These are phyloP conservation scores for Cabera pusaria DNA, from an alignment of 2,888 invertebrate genomes.

Conservation along the genomic window DNA sequence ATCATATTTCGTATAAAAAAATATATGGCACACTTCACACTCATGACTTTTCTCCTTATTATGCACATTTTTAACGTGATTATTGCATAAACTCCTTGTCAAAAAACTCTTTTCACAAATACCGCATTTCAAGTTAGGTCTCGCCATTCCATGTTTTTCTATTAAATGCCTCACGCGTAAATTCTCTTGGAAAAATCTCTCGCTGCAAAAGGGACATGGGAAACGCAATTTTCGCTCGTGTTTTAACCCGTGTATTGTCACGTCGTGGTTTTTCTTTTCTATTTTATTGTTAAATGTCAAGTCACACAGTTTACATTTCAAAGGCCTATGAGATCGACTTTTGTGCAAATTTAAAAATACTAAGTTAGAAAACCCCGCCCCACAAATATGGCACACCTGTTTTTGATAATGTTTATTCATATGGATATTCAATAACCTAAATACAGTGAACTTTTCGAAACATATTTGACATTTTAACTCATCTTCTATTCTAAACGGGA, in stretches of 20 bases:
- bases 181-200: slow-evolving; percentile 61
- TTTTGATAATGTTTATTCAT: slow-evolving; percentile 70
- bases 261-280: slow-evolving; percentile 40
- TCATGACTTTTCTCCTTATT: slow-evolving; percentile 64
- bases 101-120: slow-evolving; percentile 61
- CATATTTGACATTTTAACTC: slow-evolving; percentile 63
- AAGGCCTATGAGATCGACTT: slow-evolving; percentile 49
- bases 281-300: slow-evolving; percentile 41
- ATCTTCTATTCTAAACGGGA: slow-evolving; percentile 61
- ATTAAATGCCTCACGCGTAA: slow-evolving; percentile 50
- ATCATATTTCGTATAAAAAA: slow-evolving; percentile 68
- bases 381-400: slow-evolving; percentile 68
- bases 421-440: slow-evolving; percentile 64
- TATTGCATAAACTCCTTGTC: slow-evolving; percentile 62
- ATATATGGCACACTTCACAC: slow-evolving; percentile 61
- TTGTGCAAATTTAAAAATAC: slow-evolving; percentile 66
- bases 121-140: slow-evolving; percentile 56
- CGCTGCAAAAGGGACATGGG: slow-evolving; percentile 55
- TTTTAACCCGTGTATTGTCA: slow-evolving; percentile 31
- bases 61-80: slow-evolving; percentile 66
- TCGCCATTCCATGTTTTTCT: slow-evolving; percentile 51
- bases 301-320: slow-evolving; percentile 52
- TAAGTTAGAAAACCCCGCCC: slow-evolving; percentile 63
- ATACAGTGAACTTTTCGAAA: slow-evolving; percentile 48
- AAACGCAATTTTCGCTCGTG: slow-evolving; percentile 51